Evolutionary conservation across 2,113 vertebrate species (phyloP).

Genomic region (Mastomys coucha): DNA sequence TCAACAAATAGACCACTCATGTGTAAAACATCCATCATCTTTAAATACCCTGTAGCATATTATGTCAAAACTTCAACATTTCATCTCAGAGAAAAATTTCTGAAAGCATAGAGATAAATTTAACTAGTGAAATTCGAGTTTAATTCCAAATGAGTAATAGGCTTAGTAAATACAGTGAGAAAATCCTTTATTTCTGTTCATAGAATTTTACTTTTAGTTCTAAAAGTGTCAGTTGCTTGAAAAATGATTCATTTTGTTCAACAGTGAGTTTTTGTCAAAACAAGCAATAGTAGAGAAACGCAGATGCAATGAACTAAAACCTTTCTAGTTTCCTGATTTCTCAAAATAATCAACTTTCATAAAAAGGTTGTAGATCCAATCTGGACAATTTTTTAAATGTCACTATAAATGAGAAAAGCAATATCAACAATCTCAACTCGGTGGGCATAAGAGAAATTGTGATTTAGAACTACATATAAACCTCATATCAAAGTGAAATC

Average conservation of each 20-base stretch:
- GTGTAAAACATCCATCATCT: background rate
- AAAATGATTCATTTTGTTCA: background rate
- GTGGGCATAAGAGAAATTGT: background rate
- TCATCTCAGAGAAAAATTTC: constrained; percentile 13
- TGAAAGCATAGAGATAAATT: background rate
- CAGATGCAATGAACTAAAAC: background rate
- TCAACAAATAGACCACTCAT: background rate
- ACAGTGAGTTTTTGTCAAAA: background rate
- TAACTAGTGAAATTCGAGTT: background rate
- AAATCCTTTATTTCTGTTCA: background rate
- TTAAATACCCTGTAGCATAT: background rate
- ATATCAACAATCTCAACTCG: background rate
- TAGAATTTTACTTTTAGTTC: background rate
- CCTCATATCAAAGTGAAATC: background rate
- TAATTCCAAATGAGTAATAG: background rate
- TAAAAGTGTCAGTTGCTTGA: background rate
- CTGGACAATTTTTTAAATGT: background rate
- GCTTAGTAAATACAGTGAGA: background rate
- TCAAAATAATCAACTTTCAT: background rate
- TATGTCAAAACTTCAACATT: background rate
- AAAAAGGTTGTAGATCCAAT: background rate
- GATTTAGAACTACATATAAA: background rate
- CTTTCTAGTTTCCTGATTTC: background rate
- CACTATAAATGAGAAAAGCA: background rate
- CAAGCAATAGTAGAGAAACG: background rate